phyloP scores from a whole-genome alignment of 2,113 vertebrate genomes.

The Indri indri region DNA sequence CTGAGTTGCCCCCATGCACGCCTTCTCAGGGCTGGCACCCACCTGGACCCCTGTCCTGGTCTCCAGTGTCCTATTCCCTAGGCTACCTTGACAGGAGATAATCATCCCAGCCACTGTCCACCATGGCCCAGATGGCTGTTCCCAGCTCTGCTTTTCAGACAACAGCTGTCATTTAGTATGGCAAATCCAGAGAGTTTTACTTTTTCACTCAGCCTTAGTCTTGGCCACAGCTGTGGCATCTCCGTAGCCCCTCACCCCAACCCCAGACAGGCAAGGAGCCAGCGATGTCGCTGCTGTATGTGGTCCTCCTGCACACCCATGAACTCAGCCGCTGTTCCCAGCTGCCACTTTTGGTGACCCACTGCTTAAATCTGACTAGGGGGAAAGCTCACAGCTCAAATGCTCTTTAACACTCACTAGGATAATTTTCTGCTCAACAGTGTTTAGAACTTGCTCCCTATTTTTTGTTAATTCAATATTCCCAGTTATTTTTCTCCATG shows the following conservation, averaged over 20 bases:
- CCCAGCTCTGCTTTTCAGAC: background rate
- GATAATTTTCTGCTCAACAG: background rate
- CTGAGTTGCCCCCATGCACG: fast-evolving
- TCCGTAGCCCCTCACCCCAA: background rate
- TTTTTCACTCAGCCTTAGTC: background rate
- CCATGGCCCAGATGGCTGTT: background rate
- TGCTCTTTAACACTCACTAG: too few species aligned
- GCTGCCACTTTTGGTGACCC: fast-evolving
- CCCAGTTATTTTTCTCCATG: background rate
- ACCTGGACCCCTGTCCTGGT: background rate
- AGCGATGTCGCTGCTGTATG: fast-evolving
- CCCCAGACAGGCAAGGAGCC: background rate
- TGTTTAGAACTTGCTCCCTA: background rate
- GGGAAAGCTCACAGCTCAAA: too few species aligned
- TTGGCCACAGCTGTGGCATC: background rate
- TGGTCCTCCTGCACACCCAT: background rate
- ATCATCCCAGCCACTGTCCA: background rate
- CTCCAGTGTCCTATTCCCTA: background rate
- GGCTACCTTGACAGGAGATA: too few species aligned
- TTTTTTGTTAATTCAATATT: background rate
- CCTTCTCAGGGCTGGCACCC: background rate
- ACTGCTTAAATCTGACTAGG: background rate
- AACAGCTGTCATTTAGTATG: background rate
- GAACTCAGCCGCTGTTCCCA: fast-evolving
- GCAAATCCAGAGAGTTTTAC: background rate